Base-by-base conservation (phyloP, 2,113 vertebrate genomes). In the Sylvicapra grimmia region DNA sequence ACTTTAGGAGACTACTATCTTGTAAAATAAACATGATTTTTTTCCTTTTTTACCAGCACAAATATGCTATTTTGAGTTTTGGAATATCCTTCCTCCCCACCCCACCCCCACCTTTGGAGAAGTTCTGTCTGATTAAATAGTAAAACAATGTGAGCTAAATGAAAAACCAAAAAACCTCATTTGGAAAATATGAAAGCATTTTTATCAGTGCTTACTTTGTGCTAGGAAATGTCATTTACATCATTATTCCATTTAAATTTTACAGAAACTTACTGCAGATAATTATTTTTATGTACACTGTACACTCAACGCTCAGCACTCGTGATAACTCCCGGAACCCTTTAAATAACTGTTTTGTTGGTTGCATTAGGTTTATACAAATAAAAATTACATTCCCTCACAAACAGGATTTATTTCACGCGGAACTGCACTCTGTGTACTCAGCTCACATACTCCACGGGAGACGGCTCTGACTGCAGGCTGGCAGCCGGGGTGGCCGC, bases 21-120 rank as follows among this genome's bases (percentile, higher is more conserved):
- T 98, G 96, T 93, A 97, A 83, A 68, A 93, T 98, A 97, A 98
- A 97, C 2, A 40, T 56, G 94, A 12, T 33, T 97, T 95, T 97
- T 86, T 97, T 87, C 98, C 97, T 98, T 98, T 99, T 98, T 92
- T 98, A 98, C 97, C 96, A 97, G 90, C 97, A 94, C 59, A n/a
- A 93, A 59, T 3, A 2, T 59, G 94, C 25, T 5, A 84, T 95
- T 93, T 95, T 56, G 79, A 92, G 79, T 31, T 95, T 40, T 83
- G 97, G 96, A 68, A 25, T 1, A 63, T 95, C 88, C 53, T 80
- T 53, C 8, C 44, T 11, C 31, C 25, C 27, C 11, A 4, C 8
- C 11, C 21, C 33, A 72, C n/a, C 36, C 36, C 36, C 23, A 44
- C 23, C 29, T 51, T 63, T 31, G 18, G 86, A 94, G 89, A 96